Conservation (phyloP, 2,888 invertebrate genomes). For the Diloba caeruleocephala region DNA sequence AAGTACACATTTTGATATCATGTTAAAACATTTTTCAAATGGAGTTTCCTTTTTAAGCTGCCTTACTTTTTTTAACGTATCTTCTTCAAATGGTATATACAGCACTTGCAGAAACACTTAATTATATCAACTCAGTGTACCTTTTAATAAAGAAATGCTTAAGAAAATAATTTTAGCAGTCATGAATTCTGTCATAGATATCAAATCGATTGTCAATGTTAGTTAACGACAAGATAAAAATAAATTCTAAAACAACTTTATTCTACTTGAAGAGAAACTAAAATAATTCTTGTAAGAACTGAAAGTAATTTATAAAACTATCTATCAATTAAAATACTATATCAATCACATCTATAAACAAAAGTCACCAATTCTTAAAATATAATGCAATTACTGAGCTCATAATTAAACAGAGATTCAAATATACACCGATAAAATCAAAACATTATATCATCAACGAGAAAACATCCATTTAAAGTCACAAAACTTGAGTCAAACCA, state of each 20-base stretch:
- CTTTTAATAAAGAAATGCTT: conserved; percentile 3
- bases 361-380: conserved; percentile 41
- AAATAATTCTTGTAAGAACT: conserved; percentile 49
- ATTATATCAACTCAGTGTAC: conserved; percentile 14
- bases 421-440: conserved; percentile 59
- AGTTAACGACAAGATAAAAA: conserved; percentile 41
- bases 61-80: no score
- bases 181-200: conserved; percentile 14
- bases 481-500: conserved; percentile 47
- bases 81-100: no score
- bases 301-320: conserved; percentile 55
- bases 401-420: conserved; percentile 59
- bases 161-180: conserved; percentile 5
- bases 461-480: conserved; percentile 52
- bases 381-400: conserved; percentile 40
- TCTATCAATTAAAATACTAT: conserved; percentile 54
- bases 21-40: conserved; percentile 20
- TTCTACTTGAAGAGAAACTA: conserved; percentile 50
- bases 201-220: conserved; percentile 20
- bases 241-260: conserved; percentile 55
- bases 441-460: conserved; percentile 47
- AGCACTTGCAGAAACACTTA: conserved; percentile 16
- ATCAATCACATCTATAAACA: conserved; percentile 53
- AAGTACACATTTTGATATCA: conserved; percentile 58
- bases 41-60: conserved; percentile 37